Evolutionary conservation across 2,113 vertebrate species (phyloP).

Genomic region (Poicephalus gulielmi): DNA sequence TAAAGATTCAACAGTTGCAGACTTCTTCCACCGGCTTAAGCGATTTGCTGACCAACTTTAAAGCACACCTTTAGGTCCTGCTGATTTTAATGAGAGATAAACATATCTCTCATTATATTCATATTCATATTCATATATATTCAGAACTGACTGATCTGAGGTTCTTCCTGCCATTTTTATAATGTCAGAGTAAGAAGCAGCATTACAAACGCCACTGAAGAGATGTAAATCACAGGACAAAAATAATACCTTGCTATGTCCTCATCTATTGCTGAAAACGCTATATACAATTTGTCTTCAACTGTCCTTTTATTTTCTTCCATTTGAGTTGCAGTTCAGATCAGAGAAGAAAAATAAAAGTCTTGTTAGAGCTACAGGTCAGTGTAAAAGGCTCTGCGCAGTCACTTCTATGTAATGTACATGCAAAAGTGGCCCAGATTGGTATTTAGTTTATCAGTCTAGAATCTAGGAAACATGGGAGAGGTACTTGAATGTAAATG

Average conservation of each 20-base stretch:
- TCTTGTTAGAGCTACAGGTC: constrained; percentile 55
- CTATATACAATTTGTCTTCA: neutral
- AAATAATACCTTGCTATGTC: neutral
- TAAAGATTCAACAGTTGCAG: neutral
- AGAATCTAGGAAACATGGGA: constrained; percentile 52
- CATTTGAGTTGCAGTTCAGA: constrained; percentile 9
- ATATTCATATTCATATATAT: neutral
- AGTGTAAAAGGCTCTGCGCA: constrained; percentile 35
- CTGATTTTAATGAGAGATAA: neutral
- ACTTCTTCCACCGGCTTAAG: neutral
- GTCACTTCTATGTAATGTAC: constrained; percentile 3
- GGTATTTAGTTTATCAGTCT: constrained; percentile 57
- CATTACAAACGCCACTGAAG: neutral
- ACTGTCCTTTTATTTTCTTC: constrained; percentile 21
- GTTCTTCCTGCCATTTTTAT: neutral
- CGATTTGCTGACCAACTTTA: neutral
- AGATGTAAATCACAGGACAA: neutral
- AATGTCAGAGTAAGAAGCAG: neutral
- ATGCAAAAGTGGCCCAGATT: constrained; percentile 18
- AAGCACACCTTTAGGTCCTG: neutral
- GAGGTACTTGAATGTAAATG: constrained; percentile 62
- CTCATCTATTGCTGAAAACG: neutral
- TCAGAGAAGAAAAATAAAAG: constrained; percentile 35
- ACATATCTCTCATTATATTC: neutral
- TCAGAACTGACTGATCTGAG: neutral